Base-by-base conservation (phyloP, 2,797 vertebrate genomes). In the Aulostomus chinensis region DNA sequence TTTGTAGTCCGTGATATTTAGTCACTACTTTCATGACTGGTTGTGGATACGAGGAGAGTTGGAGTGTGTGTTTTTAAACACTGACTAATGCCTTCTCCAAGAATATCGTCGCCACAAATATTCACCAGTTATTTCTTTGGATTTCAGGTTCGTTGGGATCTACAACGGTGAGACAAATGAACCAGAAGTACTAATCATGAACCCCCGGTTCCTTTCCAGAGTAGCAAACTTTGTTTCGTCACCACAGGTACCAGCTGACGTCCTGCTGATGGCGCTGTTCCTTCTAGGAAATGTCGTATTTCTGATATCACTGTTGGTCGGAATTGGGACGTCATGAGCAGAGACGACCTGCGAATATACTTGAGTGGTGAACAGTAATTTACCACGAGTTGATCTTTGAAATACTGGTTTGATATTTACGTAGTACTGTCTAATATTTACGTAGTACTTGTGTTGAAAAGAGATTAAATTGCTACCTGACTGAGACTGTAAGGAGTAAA, bases 211-310 rank as follows among this genome's bases (percentile, higher is more conserved):
- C n/a, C n/a, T n/a, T n/a, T n/a, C n/a, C n/a, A n/a, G 1, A 18
- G 3, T 11, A n/a, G 1, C 16, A 22, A 26, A 11, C 7, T 33
- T 43, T 53, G 4, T n/a, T 38, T 64, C 33, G 2, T 15, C 31
- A 32, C 1, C 40, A 6, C 42, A 92, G 91, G 33, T 58, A 8
- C 40, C 22, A 6, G 10, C 12, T 4, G 67, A 76, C 5, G 18
- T 46, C 4, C 7, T 84, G 0, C 38, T 89, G 21, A 26, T 91
- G 11, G 1, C 42, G 1, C 1, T 87, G 7, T 93, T 81, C 56
- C 24, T 87, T 1, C 10, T 85, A 45, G 92, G 92, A 69, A 92
- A 92, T 60, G 1, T 92, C 8, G 16, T 47, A 7, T 93, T 93
- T 62, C 40, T 93, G 60, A 73, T 88, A 37, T 58, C 87, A 2